phyloP scores from a whole-genome alignment of 2,797 vertebrate species.

The Myotis pilosus region DNA sequence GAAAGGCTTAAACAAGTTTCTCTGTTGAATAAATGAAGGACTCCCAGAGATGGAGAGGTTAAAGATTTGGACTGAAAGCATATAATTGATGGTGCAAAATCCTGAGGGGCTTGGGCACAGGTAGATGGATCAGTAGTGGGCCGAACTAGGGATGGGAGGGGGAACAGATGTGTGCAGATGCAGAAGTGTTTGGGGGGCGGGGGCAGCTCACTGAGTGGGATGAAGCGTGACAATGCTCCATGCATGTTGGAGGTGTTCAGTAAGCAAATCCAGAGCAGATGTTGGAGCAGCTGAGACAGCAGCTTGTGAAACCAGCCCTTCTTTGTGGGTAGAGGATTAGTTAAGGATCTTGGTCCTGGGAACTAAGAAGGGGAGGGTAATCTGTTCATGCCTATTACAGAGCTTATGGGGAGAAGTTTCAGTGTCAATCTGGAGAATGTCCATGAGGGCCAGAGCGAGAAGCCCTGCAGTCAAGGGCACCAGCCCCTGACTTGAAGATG shows the following conservation, averaged over 20 bases:
- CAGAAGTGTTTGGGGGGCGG: background rate
- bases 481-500: background rate
- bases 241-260: background rate
- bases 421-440: background rate
- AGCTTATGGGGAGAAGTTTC: background rate
- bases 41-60: background rate
- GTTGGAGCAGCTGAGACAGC: slow-evolving; percentile 60
- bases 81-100: background rate
- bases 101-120: background rate
- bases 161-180: background rate
- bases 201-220: background rate
- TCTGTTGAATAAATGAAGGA: background rate
- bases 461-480: background rate
- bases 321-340: slow-evolving; percentile 50
- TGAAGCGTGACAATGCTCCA: background rate
- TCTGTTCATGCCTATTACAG: background rate
- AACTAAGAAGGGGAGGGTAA: slow-evolving; percentile 8
- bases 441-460: background rate
- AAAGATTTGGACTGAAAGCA: background rate
- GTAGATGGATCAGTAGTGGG: background rate
- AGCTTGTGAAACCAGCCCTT: slow-evolving; percentile 28
- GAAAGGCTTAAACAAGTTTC: background rate
- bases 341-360: slow-evolving; percentile 64
- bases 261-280: slow-evolving; percentile 33
- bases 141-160: background rate